A percentile compares a stretch with the other conserved stretches of the same genome.
Conservation (phyloP, 2,797 vertebrate genomes). For the Natrix natrix region DNA sequence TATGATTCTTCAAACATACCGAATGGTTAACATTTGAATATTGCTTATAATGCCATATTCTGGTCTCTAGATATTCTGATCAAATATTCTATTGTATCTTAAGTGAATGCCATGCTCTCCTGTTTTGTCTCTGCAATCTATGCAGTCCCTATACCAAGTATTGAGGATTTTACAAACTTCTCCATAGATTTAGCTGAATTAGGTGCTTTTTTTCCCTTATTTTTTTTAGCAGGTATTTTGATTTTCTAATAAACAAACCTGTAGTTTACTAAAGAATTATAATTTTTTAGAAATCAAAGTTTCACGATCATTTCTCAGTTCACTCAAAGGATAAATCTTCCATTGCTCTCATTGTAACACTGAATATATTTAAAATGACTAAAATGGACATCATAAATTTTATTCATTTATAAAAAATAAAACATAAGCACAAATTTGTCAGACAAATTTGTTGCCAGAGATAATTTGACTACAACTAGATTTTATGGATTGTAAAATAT, state of each 20-base stretch:
- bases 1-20: background rate
- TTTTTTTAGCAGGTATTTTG: background rate
- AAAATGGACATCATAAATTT: background rate
- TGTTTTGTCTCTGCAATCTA: background rate
- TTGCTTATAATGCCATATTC: background rate
- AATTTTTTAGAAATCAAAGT: background rate
- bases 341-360: background rate
- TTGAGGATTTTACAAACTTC: slow-evolving; percentile 30
- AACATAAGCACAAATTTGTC: background rate
- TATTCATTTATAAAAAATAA: background rate
- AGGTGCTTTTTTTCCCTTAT: background rate
- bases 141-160: slow-evolving; percentile 16
- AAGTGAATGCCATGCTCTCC: background rate
- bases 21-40: slow-evolving; percentile 10
- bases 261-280: background rate
- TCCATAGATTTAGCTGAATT: background rate
- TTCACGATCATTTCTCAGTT: background rate
- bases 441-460: background rate
- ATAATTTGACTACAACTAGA: background rate
- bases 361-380: background rate
- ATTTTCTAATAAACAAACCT: background rate
- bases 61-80: slow-evolving; percentile 1
- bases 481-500: background rate
- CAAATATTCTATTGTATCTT: slow-evolving; percentile 11
- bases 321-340: background rate